Conservation (phyloP, 2,113 vertebrate species). For the Rhea americana region DNA sequence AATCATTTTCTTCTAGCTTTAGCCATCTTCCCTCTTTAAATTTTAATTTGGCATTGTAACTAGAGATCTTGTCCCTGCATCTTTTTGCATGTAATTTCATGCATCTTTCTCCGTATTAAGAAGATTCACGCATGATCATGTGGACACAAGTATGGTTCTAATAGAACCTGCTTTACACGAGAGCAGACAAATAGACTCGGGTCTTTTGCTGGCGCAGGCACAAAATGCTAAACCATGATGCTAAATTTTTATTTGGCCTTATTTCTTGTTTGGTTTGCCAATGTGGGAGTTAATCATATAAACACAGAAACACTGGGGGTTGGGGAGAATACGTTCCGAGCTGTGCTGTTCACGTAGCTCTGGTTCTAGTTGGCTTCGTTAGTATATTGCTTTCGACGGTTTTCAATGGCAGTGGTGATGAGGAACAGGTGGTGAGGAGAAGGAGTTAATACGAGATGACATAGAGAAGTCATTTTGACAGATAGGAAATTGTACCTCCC, state of each 20-base stretch:
- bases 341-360: background rate
- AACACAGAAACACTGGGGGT: constrained; percentile 26
- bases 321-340: background rate
- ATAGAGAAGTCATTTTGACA: background rate
- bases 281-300: constrained; percentile 43
- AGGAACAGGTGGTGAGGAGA: constrained; percentile 18
- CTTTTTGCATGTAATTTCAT: background rate
- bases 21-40: background rate
- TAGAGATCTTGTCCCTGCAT: background rate
- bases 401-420: background rate
- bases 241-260: constrained; percentile 49
- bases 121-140: background rate
- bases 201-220: constrained; percentile 11
- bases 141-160: background rate
- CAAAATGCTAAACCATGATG: background rate
- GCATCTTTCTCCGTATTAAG: background rate
- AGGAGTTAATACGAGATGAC: background rate
- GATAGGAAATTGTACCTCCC: background rate
- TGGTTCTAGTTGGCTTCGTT: background rate
- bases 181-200: background rate
- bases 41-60: background rate
- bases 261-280: constrained; percentile 46
- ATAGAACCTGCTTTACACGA: background rate
- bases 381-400: background rate
- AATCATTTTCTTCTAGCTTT: background rate